Conservation (phyloP, 2,113 vertebrate species). For the Nanorana parkeri region DNA sequence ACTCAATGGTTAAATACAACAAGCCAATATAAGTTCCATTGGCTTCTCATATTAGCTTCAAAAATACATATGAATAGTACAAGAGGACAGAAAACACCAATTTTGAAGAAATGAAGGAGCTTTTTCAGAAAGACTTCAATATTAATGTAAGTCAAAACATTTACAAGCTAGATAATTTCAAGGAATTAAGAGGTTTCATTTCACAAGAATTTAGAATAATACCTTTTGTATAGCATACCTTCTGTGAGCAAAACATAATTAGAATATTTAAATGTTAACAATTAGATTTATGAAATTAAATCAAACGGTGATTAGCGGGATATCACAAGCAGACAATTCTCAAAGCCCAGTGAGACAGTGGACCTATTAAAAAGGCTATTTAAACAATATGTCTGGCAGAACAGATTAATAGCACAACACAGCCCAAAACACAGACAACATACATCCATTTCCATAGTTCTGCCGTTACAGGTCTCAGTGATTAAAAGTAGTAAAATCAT, state of each 20-base stretch:
- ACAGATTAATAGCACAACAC: constrained; percentile 21
- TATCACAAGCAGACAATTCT: background rate
- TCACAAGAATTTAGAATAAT: constrained; percentile 34
- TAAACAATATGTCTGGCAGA: constrained; percentile 32
- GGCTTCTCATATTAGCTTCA: background rate
- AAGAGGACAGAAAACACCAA: background rate
- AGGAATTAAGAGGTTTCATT: constrained; percentile 28
- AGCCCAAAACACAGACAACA: constrained; percentile 9
- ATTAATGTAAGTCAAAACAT: constrained; percentile 13
- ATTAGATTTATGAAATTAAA: constrained; percentile 26
- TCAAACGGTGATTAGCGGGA: background rate
- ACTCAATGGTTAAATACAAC: background rate
- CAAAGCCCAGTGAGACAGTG: background rate
- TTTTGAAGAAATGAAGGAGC: constrained; percentile 9
- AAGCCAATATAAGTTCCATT: background rate
- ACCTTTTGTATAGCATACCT: constrained; percentile 2
- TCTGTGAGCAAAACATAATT: constrained; percentile 1
- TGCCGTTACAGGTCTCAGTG: constrained; percentile 27
- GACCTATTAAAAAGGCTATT: constrained; percentile 29
- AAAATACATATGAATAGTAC: background rate
- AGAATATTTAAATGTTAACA: constrained; percentile 29
- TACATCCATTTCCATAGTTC: constrained; percentile 18
- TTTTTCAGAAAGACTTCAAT: constrained; percentile 7
- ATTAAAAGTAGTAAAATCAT: constrained; percentile 39
- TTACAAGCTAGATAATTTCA: constrained; percentile 10